Percentiles rank a stretch among this genome's conserved stretches.
Evolutionary conservation across 2,888 invertebrate genomes (phyloP).

Genomic region (Eretmocerus hayati): DNA sequence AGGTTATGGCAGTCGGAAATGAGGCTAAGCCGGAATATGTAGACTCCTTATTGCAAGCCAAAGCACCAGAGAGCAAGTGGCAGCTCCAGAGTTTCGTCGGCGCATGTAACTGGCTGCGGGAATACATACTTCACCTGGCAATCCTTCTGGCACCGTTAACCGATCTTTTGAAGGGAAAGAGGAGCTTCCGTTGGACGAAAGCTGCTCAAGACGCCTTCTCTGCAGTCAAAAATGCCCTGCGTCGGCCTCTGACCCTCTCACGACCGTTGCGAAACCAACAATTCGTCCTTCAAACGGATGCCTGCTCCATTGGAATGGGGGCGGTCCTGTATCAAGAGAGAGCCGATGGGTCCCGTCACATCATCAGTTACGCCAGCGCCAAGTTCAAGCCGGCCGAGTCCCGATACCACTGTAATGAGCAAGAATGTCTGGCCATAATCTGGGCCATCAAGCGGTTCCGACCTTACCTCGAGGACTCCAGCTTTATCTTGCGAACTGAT

Average conservation of each 20-base stretch:
- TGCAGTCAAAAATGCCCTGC: background rate
- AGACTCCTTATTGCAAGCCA: background rate
- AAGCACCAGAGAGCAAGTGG: background rate
- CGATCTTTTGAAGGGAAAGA: background rate
- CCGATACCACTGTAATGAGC: slow-evolving; percentile 19
- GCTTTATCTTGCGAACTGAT: slow-evolving; percentile 20
- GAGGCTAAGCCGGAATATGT: slow-evolving; percentile 6
- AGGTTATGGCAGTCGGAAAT: background rate
- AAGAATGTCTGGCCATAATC: slow-evolving; percentile 13
- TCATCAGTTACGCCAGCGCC: slow-evolving; percentile 17
- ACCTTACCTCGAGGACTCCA: slow-evolving; percentile 10
- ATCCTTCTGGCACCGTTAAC: slow-evolving; percentile 3
- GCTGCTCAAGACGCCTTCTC: background rate
- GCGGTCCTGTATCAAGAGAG: slow-evolving; percentile 13
- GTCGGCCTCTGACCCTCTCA: background rate
- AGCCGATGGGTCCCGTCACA: background rate
- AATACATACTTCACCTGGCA: slow-evolving; percentile 6
- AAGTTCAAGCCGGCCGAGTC: slow-evolving; percentile 15
- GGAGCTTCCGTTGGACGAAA: background rate
- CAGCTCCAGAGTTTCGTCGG: slow-evolving; percentile 7
- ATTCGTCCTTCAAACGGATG: slow-evolving; percentile 14
- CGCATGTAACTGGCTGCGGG: slow-evolving; percentile 11
- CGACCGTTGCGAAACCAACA: background rate
- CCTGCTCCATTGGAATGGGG: slow-evolving; percentile 12
- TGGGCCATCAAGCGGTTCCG: slow-evolving; percentile 12